Evolutionary conservation across 2,888 invertebrate genomes (phyloP), one percentile per base, ranked within the genome.

Genomic region (Zele albiditarsus): DNA sequence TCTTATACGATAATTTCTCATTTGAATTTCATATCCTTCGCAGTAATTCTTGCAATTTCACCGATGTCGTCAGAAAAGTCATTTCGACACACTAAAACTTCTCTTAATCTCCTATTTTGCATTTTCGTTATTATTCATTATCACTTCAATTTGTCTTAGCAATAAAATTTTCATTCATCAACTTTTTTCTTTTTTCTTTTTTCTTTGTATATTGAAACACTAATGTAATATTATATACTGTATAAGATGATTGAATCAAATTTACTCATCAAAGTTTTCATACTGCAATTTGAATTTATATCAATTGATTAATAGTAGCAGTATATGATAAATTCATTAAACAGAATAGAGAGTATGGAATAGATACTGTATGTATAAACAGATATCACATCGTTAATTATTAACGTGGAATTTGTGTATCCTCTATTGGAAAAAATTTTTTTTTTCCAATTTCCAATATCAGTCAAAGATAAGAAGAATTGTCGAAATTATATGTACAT

Each of bases 31-130:
- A 62, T 62, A n/a, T 62, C 46, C 46, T 16, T 62, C 57, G 3
- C 20, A 25, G 25, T 31, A 28, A 28, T 31, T 31, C 31, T 62
- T 4, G 31, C n/a, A 62, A 27, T 62, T 62, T 12, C n/a, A 31
- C 62, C 27, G 62, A 62, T 62, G 46, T 46, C 46, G n/a, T 46
- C 46, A 62, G 31, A 62, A 62, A 31, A 62, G 28, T 62, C 62
- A n/a, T 62, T 31, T 62, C 31, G 31, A 62, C 31, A 62, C 62
- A 62, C 62, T 62, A 62, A 62, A 62, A 62, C 27, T 62, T 62
- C 28, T 31, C 27, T 28, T 31, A 20, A 28, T 62, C 31, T 27
- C 28, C 28, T 28, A 31, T 62, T 62, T 62, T 62, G 31, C 62
- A 62, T 62, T 62, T 38, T 28, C n/a, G 16, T 62, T 62, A 62